phyloP scores from a whole-genome alignment of 2,888 invertebrate species.

The Cheilosia impressa region DNA sequence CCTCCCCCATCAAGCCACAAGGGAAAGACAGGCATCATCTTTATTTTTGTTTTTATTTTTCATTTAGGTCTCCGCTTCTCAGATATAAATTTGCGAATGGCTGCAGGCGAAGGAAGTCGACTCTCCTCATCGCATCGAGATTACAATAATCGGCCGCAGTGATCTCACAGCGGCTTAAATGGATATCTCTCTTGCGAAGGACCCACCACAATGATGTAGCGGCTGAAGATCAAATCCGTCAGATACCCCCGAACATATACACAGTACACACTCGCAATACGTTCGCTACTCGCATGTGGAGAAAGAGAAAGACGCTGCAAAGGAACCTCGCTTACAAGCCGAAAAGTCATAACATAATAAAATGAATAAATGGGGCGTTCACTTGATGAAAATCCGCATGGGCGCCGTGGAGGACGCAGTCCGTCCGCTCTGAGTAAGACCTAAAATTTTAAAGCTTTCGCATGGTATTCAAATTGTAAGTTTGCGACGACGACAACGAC shows the following conservation, averaged over 20 bases:
- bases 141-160: slow-evolving; percentile 71
- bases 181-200: slow-evolving; percentile 72
- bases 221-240: slow-evolving; percentile 72
- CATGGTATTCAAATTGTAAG: slow-evolving; percentile 61
- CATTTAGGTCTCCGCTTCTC: slow-evolving; percentile 13
- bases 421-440: slow-evolving; percentile 51
- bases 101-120: slow-evolving; percentile 74
- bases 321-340: slow-evolving; percentile 20
- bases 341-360: slow-evolving; percentile 60
- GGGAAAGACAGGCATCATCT: slow-evolving; percentile 55
- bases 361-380: slow-evolving; percentile 65
- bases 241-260: slow-evolving; percentile 44
- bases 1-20: slow-evolving; percentile 69
- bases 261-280: neutral
- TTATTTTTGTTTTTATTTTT: slow-evolving; percentile 1
- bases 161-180: slow-evolving; percentile 71
- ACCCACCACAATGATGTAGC: slow-evolving; percentile 74
- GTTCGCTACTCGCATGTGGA: slow-evolving; percentile 26
- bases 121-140: slow-evolving; percentile 74
- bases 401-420: slow-evolving; percentile 4
- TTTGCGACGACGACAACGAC: slow-evolving; percentile 17
- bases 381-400: slow-evolving; percentile 65
- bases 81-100: slow-evolving; percentile 70
- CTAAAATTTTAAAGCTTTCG: slow-evolving; percentile 58
- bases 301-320: slow-evolving; percentile 37